Evolutionary conservation across 2,888 invertebrate species (phyloP), one percentile per base, ranked within the genome.

Genomic region (Ariolimax columbianus): DNA sequence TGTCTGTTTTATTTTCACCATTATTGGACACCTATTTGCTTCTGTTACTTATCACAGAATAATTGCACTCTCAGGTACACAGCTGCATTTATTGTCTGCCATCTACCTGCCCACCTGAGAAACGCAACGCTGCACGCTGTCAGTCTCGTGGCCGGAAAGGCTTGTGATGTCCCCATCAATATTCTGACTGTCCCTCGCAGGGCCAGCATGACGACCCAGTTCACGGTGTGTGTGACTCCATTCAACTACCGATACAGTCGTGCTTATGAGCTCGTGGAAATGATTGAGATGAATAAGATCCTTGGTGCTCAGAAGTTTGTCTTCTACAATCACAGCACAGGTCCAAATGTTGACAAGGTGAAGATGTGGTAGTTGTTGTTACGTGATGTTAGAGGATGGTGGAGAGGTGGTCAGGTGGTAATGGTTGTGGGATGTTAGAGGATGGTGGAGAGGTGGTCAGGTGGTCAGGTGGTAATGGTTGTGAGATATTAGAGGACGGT

Each of bases 251-350:
- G 85, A 6, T 92, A 90, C 83, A 88, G 89, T 30, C 86, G 89
- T 11, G 91, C 91, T 9, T 91, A 91, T 68, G 91, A 91, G 79
- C 86, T 94, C 36, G 90, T 93, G 7, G 92, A 93, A 86, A 93
- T 93, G 91, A 89, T 94, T 7, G 93, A 93, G 87, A 80, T 93
- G 38, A 92, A 92, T 79, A 87, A 88, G 59, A 79, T 93, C n/a
- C 88, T 93, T 23, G 94, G 94, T 1, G 93, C 92, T 0, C 87
- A 91, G 9, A 89, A 89, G 80, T 89, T 93, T 78, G 88, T 90
- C n/a, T 91, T 94, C 85, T 94, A 94, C 87, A 90, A 91, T 81
- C 88, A 91, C 86, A 90, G 91, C 33, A 88, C 90, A 14, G 88
- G 90, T 0, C n/a, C 63, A 38, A 92, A 92, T 83, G 89, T 91